Evolutionary conservation across 2,797 vertebrate genomes (phyloP).

Genomic region (Carcharodon carcharias): DNA sequence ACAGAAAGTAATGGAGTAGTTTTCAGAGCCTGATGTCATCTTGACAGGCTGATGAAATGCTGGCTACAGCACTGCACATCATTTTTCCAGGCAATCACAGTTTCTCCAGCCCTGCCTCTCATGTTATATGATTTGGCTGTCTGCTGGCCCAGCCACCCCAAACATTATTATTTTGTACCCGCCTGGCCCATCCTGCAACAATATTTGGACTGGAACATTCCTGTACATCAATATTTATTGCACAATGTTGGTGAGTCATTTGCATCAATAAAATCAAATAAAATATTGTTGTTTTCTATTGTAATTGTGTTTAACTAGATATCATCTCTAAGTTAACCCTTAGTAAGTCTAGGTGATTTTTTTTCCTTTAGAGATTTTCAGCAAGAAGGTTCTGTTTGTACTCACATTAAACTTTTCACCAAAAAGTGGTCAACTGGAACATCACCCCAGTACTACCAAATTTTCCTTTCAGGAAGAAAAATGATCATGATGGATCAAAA

Average conservation of each 20-base stretch:
- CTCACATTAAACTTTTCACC: neutral
- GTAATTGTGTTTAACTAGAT: neutral
- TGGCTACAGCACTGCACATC: too few relatives aligned
- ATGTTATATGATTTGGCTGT: neutral
- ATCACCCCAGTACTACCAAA: neutral
- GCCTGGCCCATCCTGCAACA: neutral
- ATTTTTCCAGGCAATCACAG: neutral
- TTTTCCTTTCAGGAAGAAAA: neutral
- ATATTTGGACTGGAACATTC: too few relatives aligned
- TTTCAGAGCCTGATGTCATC: neutral
- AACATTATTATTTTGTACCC: neutral
- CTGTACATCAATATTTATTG: neutral
- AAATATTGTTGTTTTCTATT: neutral
- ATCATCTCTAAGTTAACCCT: neutral
- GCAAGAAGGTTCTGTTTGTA: neutral
- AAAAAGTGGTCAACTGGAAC: neutral
- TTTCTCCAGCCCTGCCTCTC: neutral
- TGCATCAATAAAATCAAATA: neutral
- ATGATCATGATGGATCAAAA: neutral
- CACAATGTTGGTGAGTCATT: neutral
- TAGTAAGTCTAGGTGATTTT: neutral
- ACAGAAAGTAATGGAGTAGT: too few relatives aligned
- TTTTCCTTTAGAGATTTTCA: neutral
- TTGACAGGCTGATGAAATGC: neutral
- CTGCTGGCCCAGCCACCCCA: neutral